Base-by-base conservation (phyloP, 2,113 vertebrate genomes). In the Vidua chalybeata region DNA sequence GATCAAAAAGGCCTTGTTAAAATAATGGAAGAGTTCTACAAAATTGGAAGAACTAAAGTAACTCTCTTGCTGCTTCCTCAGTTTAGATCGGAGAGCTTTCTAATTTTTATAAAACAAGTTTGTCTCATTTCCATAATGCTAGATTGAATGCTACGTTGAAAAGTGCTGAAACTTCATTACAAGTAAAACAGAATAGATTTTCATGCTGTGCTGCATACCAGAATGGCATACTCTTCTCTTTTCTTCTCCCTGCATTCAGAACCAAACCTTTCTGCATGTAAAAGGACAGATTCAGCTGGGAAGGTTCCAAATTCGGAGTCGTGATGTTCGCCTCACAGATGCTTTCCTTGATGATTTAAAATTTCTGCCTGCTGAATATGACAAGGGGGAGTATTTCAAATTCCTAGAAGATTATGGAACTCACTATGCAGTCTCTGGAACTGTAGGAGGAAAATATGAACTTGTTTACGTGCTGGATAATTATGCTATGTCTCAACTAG, bases 361-460 rank as follows among this genome's bases (percentile, higher is more conserved):
- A n/a, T 56, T 72, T 87, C 96, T 99, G 69, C 99, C 99, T 59
- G 6, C 91, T 56, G n/a, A 94, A 58, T 99, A 99, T 43, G 98
- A 98, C 67, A 99, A 98, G 80, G 98, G 98, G 7, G 97, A 98
- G 92, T 99, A 99, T 96, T 99, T 99, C 94, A 97, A 97, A 84
- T 99, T 99, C 97, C 84, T 99, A 76, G 99, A 99, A 97, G 98
- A 98, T 63, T 99, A 99, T 48, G 99, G 99, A 87, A 99, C 99
- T 26, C 99, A 99, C 95, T 99, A 99, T 92, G 98, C 98, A 0
- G 97, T 66, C 66, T 99, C 98, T 77, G 99, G 99, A 66, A 97
- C 84, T 66, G 83, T 98, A 7, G 99, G 99, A 48, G 99, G 99
- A 55, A 95, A 98, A 96, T 99, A 99, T 11, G 98, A 99, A 80